Evolutionary conservation across 1,140 invertebrate genomes (phyloP).

Genomic region (Doryteuthis pealeii): DNA sequence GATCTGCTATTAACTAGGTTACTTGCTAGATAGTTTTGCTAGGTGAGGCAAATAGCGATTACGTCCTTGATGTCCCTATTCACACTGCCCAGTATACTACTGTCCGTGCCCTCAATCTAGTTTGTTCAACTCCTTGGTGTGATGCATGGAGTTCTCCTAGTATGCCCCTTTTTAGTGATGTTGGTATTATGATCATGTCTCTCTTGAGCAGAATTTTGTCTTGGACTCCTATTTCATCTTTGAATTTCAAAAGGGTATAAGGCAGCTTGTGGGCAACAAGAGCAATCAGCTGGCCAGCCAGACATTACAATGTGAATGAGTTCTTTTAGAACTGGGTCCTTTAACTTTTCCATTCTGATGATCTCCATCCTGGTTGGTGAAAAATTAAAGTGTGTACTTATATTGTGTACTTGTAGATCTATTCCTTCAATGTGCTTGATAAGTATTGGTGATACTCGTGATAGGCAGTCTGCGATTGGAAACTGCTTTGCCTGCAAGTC

Average conservation of each 20-base stretch:
- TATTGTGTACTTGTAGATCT: conserved; percentile 1
- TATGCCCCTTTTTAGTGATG: conserved; percentile 23
- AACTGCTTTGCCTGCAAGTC: conserved; percentile 31
- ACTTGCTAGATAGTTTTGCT: conserved; percentile 23
- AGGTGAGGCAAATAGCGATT: conserved; percentile 25
- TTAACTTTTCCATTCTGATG: conserved; percentile 2
- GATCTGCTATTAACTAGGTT: conserved; percentile 22
- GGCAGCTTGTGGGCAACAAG: background rate
- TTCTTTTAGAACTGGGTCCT: conserved; percentile 8
- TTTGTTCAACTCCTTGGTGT: conserved; percentile 33
- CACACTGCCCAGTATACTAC: conserved; percentile 29
- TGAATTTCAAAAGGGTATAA: conserved; percentile 11
- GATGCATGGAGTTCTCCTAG: conserved; percentile 26
- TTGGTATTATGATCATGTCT: conserved; percentile 14
- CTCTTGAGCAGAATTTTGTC: conserved; percentile 6
- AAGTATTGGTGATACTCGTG: conserved; percentile 12
- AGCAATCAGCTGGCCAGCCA: background rate
- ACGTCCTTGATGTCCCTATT: conserved; percentile 33
- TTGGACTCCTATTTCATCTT: conserved; percentile 9
- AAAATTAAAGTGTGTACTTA: background rate
- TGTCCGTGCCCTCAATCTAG: conserved; percentile 20
- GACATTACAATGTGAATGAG: conserved; percentile 1
- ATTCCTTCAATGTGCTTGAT: background rate
- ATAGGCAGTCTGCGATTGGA: conserved; percentile 33
- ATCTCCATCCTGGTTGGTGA: conserved; percentile 10